phyloP scores from a whole-genome alignment of 2,888 invertebrate genomes.

The Caradrina kadenii region DNA sequence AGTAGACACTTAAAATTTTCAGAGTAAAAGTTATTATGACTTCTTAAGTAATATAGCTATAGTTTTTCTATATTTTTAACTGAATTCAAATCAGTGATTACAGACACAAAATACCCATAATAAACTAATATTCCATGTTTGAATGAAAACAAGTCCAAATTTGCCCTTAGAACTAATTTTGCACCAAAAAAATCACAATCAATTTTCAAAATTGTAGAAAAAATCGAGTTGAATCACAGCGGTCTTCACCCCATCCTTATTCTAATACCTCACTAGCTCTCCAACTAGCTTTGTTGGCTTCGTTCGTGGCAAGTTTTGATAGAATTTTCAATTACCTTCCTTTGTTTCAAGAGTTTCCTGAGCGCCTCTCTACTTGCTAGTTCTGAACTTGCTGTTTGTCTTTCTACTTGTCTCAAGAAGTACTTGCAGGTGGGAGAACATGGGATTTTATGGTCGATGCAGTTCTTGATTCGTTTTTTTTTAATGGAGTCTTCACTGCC shows the following conservation, averaged over 20 bases:
- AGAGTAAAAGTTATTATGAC: no score
- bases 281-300: slow-evolving; percentile 72
- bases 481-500: no score
- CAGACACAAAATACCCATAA: no score
- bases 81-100: no score
- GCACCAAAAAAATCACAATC: no score
- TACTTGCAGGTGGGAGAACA: slow-evolving; percentile 48
- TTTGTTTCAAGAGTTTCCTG: slow-evolving; percentile 86
- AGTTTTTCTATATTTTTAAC: no score
- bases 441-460: background rate
- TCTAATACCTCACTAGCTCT: slow-evolving; percentile 63
- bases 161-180: no score
- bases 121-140: no score
- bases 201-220: background rate
- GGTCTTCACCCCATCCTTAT: slow-evolving; percentile 56
- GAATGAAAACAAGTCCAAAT: no score
- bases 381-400: slow-evolving; percentile 58
- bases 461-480: background rate
- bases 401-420: slow-evolving; percentile 42
- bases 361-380: slow-evolving; percentile 64
- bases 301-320: slow-evolving; percentile 89
- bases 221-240: background rate
- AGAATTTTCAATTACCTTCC: slow-evolving; percentile 90
- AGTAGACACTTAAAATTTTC: no score
- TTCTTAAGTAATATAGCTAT: no score